phyloP scores from a whole-genome alignment of 2,113 vertebrate species.

The Trematomus loennbergii region DNA sequence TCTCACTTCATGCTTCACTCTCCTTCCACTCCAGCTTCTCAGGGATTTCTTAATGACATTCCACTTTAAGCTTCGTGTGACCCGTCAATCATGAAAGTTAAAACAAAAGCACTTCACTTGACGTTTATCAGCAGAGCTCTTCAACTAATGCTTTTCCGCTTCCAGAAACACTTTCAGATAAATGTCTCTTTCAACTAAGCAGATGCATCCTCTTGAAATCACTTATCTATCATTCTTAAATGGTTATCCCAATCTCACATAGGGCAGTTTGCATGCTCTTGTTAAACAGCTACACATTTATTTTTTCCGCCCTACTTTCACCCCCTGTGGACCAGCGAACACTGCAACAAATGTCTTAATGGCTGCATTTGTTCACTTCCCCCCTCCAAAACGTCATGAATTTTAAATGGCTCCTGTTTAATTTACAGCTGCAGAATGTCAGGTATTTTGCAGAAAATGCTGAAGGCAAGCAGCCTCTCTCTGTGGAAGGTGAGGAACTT shows the following conservation, averaged over 20 bases:
- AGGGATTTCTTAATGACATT: constrained; percentile 68
- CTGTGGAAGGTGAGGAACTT: constrained; percentile 27
- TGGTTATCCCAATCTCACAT: constrained; percentile 23
- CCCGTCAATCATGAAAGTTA: constrained; percentile 64
- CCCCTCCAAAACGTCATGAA: constrained; percentile 49
- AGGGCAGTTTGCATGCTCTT: constrained; percentile 44
- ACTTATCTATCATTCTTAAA: constrained; percentile 55
- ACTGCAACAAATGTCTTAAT: constrained; percentile 68
- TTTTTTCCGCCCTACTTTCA: not conserved
- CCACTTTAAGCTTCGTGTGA: constrained; percentile 53
- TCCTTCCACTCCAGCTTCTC: constrained; percentile 66
- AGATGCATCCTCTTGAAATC: constrained; percentile 34
- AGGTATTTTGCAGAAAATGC: constrained; percentile 50
- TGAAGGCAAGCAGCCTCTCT: constrained; percentile 37
- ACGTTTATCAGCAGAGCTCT: constrained; percentile 47
- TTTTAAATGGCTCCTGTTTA: constrained; percentile 72
- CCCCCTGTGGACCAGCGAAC: constrained; percentile 43
- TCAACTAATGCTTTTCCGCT: constrained; percentile 42
- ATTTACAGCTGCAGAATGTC: constrained; percentile 64
- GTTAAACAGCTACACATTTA: constrained; percentile 23
- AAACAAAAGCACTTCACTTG: constrained; percentile 56
- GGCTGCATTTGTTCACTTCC: constrained; percentile 58
- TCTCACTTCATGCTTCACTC: constrained; percentile 41
- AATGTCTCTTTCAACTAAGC: constrained; percentile 32
- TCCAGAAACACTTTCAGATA: constrained; percentile 35